Conservation (phyloP, 2,888 invertebrate species). For the Molanna angustata region DNA sequence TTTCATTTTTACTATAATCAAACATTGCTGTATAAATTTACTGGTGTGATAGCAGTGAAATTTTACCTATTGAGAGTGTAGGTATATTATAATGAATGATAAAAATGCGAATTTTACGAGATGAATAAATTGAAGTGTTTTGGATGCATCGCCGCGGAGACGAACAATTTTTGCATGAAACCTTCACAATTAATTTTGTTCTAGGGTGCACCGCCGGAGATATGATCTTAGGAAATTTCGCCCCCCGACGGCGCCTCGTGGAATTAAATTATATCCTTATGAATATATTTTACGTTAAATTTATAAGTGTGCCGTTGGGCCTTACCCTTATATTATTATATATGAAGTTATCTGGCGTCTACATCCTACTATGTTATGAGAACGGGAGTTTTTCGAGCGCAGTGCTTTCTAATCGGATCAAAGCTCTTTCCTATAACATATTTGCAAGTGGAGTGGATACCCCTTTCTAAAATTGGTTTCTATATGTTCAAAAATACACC, state of each 20-base stretch:
- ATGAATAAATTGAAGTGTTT: too few species aligned
- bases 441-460: too few species aligned
- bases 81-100: too few species aligned
- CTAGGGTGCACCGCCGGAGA: conserved; percentile 1
- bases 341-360: conserved; percentile 27
- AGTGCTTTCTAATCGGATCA: conserved; percentile 27
- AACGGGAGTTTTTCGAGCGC: conserved; percentile 26
- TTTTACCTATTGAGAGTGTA: too few species aligned
- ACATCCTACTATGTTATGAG: conserved; percentile 30
- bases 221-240: conserved; percentile 5
- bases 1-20: too few species aligned
- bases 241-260: conserved; percentile 28
- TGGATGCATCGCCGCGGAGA: too few species aligned
- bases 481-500: too few species aligned
- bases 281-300: conserved; percentile 60
- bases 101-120: too few species aligned
- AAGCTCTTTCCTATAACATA: conserved; percentile 18
- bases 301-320: conserved; percentile 53
- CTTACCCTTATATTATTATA: conserved; percentile 36
- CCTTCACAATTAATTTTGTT: neutral
- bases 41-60: too few species aligned
- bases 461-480: too few species aligned
- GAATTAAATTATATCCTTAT: conserved; percentile 58
- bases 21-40: too few species aligned
- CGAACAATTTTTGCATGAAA: neutral